phyloP scores from a whole-genome alignment of 2,797 vertebrate species.

The Hapalemur alaotrensis region DNA sequence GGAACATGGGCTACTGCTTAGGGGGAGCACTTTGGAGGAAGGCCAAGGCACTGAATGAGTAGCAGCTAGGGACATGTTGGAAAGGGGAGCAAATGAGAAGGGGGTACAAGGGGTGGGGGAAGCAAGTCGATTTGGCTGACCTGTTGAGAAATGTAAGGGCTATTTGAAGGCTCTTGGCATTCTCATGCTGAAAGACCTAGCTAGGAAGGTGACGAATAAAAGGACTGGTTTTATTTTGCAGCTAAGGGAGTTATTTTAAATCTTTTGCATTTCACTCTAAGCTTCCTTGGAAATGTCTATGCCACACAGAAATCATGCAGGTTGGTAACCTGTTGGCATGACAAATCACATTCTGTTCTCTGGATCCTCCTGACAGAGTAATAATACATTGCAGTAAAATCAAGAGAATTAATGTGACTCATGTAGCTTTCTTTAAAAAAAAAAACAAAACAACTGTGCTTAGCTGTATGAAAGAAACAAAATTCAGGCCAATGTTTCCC shows the following conservation, averaged over 20 bases:
- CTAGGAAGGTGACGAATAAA: conserved; percentile 7
- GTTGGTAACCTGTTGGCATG: conserved; percentile 36
- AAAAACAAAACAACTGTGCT: neutral
- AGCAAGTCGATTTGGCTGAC: neutral
- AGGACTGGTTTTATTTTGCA: neutral
- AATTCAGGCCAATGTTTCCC: conserved; percentile 5
- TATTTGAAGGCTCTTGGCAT: conserved; percentile 9
- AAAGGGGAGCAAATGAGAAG: neutral
- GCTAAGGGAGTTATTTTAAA: conserved; percentile 8
- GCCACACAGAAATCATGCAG: conserved; percentile 19
- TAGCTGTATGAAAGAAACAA: conserved; percentile 71
- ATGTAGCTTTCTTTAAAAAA: neutral
- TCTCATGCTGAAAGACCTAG: neutral
- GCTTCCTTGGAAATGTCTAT: conserved; percentile 29
- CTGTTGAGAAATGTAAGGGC: neutral
- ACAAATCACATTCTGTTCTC: conserved; percentile 47
- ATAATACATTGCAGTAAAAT: conserved; percentile 30
- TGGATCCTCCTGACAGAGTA: neutral
- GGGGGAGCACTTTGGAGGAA: conserved; percentile 9
- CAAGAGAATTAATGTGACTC: conserved; percentile 44
- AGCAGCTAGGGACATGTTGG: neutral
- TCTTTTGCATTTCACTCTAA: conserved; percentile 52
- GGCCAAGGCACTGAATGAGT: neutral
- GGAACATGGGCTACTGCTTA: conserved; percentile 1
- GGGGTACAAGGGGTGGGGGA: neutral